Conservation (phyloP, 2,888 invertebrate species). For the Malachius bipustulatus region DNA sequence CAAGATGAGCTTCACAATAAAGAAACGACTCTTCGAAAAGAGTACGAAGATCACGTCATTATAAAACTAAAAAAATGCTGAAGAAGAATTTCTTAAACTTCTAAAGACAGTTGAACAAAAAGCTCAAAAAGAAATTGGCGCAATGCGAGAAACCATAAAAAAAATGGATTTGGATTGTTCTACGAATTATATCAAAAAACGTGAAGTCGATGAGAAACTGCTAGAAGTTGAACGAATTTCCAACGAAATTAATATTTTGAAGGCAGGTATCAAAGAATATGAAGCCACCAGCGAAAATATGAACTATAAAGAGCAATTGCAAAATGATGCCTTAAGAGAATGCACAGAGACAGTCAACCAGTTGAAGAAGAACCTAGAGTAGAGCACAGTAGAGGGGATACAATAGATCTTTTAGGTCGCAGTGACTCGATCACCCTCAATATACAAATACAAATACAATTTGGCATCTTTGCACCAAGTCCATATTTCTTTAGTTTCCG, state of each 20-base stretch:
- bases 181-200: conserved; percentile 44
- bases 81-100: conserved; percentile 24
- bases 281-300: conserved; percentile 34
- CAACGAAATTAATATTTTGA: conserved; percentile 36
- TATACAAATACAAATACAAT: no score
- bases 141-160: conserved; percentile 27
- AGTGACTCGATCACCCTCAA: no score
- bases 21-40: conserved; percentile 18
- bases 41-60: conserved; percentile 19
- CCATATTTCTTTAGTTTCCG: no score
- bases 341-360: conserved; percentile 42
- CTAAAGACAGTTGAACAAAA: conserved; percentile 22
- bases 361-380: conserved; percentile 54
- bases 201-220: conserved; percentile 42
- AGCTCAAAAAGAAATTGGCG: conserved; percentile 23
- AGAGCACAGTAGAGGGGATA: conserved; percentile 57
- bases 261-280: conserved; percentile 35
- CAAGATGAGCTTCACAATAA: conserved; percentile 19
- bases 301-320: conserved; percentile 25
- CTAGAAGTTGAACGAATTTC: conserved; percentile 38
- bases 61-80: conserved; percentile 23
- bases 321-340: conserved; percentile 29
- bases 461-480: no score
- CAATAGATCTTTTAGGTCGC: no score
- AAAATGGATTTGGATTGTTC: conserved; percentile 40